These are phyloP conservation scores for Chrysomallon squamiferum DNA, from an alignment of 1,140 invertebrate species.

Conservation along the genomic window DNA sequence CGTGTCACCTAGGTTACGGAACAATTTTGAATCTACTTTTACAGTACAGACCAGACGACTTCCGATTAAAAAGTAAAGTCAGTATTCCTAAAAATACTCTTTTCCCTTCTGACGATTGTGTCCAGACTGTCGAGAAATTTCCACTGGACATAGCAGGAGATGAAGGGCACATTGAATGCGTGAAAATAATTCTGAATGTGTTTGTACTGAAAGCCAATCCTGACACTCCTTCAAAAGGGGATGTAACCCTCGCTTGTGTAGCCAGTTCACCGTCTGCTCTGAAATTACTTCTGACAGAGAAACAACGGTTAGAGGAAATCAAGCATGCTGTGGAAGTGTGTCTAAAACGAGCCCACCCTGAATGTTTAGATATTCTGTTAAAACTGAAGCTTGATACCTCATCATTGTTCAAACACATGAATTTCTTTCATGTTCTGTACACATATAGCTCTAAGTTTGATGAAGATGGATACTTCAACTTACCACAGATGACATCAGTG, in stretches of 20 bases:
- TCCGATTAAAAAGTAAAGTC: neutral
- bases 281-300: conserved; percentile 32
- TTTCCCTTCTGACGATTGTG: neutral
- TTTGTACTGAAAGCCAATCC: conserved; percentile 38
- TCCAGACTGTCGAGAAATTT: neutral
- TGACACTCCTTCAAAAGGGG: conserved; percentile 29
- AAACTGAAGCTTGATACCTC: conserved; percentile 23
- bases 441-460: conserved; percentile 35
- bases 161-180: conserved; percentile 34
- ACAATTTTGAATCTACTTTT: conserved; percentile 30
- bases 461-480: conserved; percentile 23
- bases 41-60: conserved; percentile 35
- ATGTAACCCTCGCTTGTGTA: conserved; percentile 42
- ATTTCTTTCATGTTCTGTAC: conserved; percentile 46
- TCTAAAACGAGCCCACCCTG: conserved; percentile 24
- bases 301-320: conserved; percentile 28
- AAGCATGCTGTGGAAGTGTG: conserved; percentile 35
- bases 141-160: conserved; percentile 46
- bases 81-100: neutral
- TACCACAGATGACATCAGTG: conserved; percentile 42
- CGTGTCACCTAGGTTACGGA: conserved; percentile 28
- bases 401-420: conserved; percentile 39
- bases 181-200: conserved; percentile 36
- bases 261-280: conserved; percentile 27
- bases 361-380: conserved; percentile 45